Base-by-base conservation (phyloP, 2,888 invertebrate genomes). In the Dioctria rufipes region DNA sequence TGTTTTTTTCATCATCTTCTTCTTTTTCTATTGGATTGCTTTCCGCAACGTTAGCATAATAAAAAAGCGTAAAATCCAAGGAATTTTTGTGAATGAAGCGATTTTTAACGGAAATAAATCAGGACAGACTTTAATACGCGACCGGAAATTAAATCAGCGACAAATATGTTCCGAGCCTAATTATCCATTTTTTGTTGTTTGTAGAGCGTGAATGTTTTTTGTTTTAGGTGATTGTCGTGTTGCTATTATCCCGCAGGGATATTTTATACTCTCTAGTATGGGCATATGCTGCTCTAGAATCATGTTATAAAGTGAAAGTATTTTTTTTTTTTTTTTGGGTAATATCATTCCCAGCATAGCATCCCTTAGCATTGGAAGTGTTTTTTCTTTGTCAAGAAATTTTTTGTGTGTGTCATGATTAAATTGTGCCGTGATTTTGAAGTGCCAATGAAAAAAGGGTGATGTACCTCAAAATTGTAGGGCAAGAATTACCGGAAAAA, bases 91-190 rank as follows among this genome's bases (percentile, higher is more conserved):
- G 58, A 73, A 43, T 42, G 46, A n/a, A 43, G 9, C 43, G 58
- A 6, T 46, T n/a, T 13, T 71, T 40, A 8, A 42, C 25, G 58
- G 60, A 75, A 75, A 9, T n/a, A 60, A 40, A 60, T 42, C 46
- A 60, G 42, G 5, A 40, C 67, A 61, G 43, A 60, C 42, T 60
- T 75, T 75, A 60, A 75, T 60, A n/a, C 42, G 60, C 42, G 42
- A 42, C 75, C 60, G 75, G 75, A 75, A 75, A 75, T 60, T 75
- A 75, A 75, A 75, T 75, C 75, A 75, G 75, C 60, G 60, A 25
- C 75, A 75, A 60, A 73, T 73, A 73, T 60, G 58, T 46, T 49
- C 58, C 49, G 60, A 60, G 60, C 25, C 25, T 75, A 60, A 75
- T 75, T 75, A 42, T 60, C 75, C 61, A 43, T 13, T 75, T 25